Evolutionary conservation across 2,888 invertebrate genomes (phyloP).

Genomic region (Meteorus cinctellus): DNA sequence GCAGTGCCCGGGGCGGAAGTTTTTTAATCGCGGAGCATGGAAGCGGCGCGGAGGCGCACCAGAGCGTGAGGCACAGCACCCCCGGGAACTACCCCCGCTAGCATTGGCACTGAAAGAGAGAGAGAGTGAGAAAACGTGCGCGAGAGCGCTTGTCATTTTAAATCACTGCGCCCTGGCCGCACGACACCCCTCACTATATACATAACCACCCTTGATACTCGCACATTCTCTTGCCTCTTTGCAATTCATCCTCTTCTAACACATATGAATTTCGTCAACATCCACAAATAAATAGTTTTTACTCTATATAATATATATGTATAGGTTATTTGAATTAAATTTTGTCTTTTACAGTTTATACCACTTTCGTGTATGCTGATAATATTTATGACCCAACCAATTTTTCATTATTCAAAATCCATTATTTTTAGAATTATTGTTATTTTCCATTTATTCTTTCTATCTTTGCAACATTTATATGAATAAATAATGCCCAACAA

Average conservation of each 20-base stretch:
- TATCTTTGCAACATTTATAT: background rate
- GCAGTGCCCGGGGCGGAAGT: conserved; percentile 68
- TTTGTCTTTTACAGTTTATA: conserved; percentile 59
- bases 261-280: conserved; percentile 24
- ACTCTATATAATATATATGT: conserved; percentile 44
- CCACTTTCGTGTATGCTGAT: conserved; percentile 50
- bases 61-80: conserved; percentile 70
- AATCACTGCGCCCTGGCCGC: conserved; percentile 65
- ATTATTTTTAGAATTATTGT: conserved; percentile 13
- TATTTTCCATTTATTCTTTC: background rate
- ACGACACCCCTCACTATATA: conserved; percentile 1
- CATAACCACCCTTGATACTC: conserved; percentile 11
- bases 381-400: conserved; percentile 56
- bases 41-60: conserved; percentile 60
- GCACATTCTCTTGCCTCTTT: conserved; percentile 9
- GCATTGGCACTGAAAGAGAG: conserved; percentile 12
- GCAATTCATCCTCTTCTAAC: conserved; percentile 14
- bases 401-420: background rate
- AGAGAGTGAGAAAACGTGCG: conserved; percentile 43
- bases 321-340: conserved; percentile 65
- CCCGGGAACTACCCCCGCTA: conserved; percentile 65
- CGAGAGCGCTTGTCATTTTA: conserved; percentile 71
- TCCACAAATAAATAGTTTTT: conserved; percentile 5
- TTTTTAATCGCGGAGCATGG: conserved; percentile 70
- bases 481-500: background rate